These are phyloP conservation scores for Callipepla squamata DNA, from an alignment of 2,113 vertebrate species.

Conservation along the genomic window DNA sequence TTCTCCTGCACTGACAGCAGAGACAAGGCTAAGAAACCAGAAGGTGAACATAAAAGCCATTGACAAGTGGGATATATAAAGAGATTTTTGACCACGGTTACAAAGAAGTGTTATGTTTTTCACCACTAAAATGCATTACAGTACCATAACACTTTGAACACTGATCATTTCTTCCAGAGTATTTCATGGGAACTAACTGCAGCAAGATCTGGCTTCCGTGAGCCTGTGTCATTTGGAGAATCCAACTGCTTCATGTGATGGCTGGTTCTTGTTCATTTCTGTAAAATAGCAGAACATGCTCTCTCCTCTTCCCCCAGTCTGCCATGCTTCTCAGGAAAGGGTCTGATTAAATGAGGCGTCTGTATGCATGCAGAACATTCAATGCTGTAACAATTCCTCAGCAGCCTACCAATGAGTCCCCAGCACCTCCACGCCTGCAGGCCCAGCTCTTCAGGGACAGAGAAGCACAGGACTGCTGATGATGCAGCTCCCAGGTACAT, in stretches of 20 bases:
- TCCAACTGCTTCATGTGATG: slow-evolving; percentile 28
- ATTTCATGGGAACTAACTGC: slow-evolving; percentile 17
- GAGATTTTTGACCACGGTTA: not conserved
- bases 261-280: slow-evolving; percentile 32
- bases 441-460: not conserved
- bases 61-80: not conserved
- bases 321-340: not conserved
- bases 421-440: not conserved
- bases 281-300: not conserved
- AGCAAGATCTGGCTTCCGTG: not conserved
- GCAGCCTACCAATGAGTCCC: not conserved
- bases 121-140: not conserved
- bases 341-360: not conserved
- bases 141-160: not conserved
- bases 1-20: not conserved
- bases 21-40: not conserved
- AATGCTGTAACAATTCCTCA: not conserved
- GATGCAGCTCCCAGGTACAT: not conserved
- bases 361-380: not conserved
- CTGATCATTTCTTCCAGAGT: not conserved
- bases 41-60: not conserved
- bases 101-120: not conserved
- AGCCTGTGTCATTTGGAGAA: slow-evolving; percentile 35
- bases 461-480: fast-evolving
- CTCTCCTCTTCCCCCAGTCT: slow-evolving; percentile 1